Evolutionary conservation across 2,797 vertebrate species (phyloP), one percentile per base, ranked within the genome.

Genomic region (Protonibea diacanthus): DNA sequence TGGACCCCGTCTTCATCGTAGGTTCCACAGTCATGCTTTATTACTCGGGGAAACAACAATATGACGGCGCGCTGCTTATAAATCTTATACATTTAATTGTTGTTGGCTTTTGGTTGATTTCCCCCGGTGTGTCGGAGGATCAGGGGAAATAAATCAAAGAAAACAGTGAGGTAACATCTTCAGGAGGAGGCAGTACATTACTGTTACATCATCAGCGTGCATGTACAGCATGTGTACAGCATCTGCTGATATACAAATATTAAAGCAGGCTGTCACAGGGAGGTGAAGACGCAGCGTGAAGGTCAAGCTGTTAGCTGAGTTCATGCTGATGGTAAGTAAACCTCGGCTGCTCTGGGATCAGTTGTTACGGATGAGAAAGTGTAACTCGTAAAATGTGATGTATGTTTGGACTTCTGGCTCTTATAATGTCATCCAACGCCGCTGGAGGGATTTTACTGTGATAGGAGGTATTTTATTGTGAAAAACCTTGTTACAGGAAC

Each of bases 41-140:
- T 88, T 86, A 83, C 80, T 47, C 56, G 62, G 78, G 29, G 70
- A 83, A 89, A 68, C 80, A 61, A 66, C 77, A 80, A 61, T 58
- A 78, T 71, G 78, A 82, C 80, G 14, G 38, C 20, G 23, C 12
- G 2, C 64, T 64, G 80, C 89, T 89, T 87, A 81, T 90, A 90
- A 90, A 90, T 91, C 86, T 78, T 82, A 82, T 89, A 85, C 85
- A 80, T 89, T 86, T 91, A 91, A 89, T 89, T 92, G 88, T 87
- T 84, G 84, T 83, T 86, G 70, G 74, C 74, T 88, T 88, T 89
- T 70, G 44, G 68, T 82, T 88, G 88, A 91, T 92, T 91, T 93
- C 88, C 89, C 87, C 1, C 6, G 23, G 74, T 75, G 89, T 53
- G 42, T 18, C 53, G 75, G 48, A 77, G 79, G 83, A 89, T 75